Conservation (phyloP, 2,797 vertebrate species). For the Sebastes vulpes region DNA sequence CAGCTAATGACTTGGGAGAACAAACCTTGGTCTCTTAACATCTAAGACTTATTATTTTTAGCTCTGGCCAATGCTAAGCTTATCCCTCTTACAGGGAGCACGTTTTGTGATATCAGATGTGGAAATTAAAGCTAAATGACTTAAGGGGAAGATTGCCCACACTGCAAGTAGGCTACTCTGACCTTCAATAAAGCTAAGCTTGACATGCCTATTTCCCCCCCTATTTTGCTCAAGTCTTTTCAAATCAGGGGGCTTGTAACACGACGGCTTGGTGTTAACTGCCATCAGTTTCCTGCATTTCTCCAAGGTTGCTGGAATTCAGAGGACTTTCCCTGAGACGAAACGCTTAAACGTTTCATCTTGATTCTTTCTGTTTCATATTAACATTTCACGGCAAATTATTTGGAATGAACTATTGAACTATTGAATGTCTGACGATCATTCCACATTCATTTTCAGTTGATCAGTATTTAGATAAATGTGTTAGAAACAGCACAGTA, state of each 20-base stretch:
- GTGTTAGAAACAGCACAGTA: neutral
- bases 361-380: neutral
- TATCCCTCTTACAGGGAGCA: slow-evolving; percentile 87
- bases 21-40: slow-evolving; percentile 90
- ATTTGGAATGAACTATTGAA: neutral
- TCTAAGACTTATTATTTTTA: slow-evolving; percentile 91
- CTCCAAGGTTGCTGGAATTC: slow-evolving; percentile 16
- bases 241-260: slow-evolving; percentile 63
- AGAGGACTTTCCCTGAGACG: neutral
- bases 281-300: slow-evolving; percentile 44
- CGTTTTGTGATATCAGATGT: slow-evolving; percentile 89
- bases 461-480: neutral
- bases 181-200: slow-evolving; percentile 87
- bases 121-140: slow-evolving; percentile 91
- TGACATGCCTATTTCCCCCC: slow-evolving; percentile 76
- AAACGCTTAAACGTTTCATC: neutral
- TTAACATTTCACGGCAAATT: neutral
- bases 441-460: neutral
- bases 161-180: slow-evolving; percentile 88
- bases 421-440: too few species aligned
- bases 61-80: slow-evolving; percentile 86
- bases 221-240: slow-evolving; percentile 72
- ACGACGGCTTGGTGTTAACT: slow-evolving; percentile 59
- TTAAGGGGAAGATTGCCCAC: slow-evolving; percentile 88
- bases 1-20: slow-evolving; percentile 91